phyloP scores from a whole-genome alignment of 2,888 invertebrate species.

The Allacma fusca region DNA sequence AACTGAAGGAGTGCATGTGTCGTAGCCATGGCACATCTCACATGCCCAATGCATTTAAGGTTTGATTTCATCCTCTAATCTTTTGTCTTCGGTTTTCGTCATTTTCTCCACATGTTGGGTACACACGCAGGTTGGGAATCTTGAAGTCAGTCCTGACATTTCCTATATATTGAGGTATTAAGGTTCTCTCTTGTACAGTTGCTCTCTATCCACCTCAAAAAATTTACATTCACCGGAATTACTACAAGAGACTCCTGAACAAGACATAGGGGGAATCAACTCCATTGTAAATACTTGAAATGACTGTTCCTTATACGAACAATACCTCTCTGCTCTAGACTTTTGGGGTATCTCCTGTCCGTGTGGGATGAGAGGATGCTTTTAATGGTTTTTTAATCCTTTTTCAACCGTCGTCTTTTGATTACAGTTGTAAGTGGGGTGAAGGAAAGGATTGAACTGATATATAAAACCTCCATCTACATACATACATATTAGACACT shows the following conservation, averaged over 20 bases:
- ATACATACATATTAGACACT: too few relatives aligned
- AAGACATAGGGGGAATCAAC: too few relatives aligned
- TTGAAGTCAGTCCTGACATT: background rate
- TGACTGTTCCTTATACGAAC: background rate
- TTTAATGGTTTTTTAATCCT: background rate
- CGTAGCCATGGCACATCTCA: background rate
- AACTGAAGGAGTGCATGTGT: background rate
- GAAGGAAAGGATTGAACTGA: too few relatives aligned
- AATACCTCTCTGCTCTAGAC: background rate
- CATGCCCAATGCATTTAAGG: background rate
- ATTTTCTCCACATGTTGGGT: background rate
- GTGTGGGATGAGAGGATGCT: constrained; percentile 10
- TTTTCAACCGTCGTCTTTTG: background rate
- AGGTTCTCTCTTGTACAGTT: too few relatives aligned
- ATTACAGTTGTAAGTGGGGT: too few relatives aligned
- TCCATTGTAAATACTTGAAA: background rate
- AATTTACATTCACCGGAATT: too few relatives aligned
- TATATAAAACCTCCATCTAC: too few relatives aligned
- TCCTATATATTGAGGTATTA: too few relatives aligned
- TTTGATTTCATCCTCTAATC: background rate
- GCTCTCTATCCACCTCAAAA: too few relatives aligned
- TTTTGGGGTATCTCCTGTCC: background rate
- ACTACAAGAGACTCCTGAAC: too few relatives aligned
- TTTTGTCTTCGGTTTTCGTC: constrained; percentile 7
- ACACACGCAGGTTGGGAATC: background rate